phyloP scores from a whole-genome alignment of 2,797 vertebrate species.

The Xyrichtys novacula region DNA sequence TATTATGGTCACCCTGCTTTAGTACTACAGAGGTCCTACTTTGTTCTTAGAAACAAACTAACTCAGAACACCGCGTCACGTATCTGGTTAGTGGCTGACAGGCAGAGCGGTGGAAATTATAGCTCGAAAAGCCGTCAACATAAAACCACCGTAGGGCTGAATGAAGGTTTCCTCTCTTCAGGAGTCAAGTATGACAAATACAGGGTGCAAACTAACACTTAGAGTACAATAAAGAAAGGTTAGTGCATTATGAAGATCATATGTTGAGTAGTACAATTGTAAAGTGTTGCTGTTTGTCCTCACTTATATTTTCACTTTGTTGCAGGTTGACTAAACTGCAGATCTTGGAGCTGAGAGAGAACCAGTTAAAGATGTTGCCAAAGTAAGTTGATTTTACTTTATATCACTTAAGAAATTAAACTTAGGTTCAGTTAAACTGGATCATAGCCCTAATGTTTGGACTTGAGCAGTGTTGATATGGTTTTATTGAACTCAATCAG shows the following conservation, averaged over 20 bases:
- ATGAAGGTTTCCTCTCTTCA: not conserved
- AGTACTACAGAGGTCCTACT: not conserved
- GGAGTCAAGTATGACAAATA: not conserved
- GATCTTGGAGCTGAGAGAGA: constrained; percentile 98
- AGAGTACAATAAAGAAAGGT: not conserved
- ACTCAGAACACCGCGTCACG: not conserved
- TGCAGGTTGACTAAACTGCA: constrained; percentile 95
- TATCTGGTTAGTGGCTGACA: constrained; percentile 1
- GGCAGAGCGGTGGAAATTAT: constrained; percentile 7
- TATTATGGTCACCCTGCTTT: not conserved
- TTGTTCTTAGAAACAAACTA: not conserved
- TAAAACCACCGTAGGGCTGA: not conserved
- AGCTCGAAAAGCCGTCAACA: not conserved
- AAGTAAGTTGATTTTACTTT: constrained; percentile 88
- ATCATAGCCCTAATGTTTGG: too few relatives aligned
- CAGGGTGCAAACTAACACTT: not conserved
- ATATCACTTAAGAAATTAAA: too few relatives aligned
- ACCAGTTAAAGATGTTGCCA: constrained; percentile 98
- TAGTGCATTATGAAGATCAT: not conserved
- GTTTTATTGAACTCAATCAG: too few relatives aligned
- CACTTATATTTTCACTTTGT: not conserved
- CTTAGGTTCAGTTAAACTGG: too few relatives aligned
- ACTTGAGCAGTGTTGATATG: too few relatives aligned
- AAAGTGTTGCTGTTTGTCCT: not conserved
- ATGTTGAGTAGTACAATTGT: constrained; percentile 1